Percentiles rank a stretch among this genome's conserved stretches.
Evolutionary conservation across 1,140 invertebrate species (phyloP).

Genomic region (Philaenus spumarius): DNA sequence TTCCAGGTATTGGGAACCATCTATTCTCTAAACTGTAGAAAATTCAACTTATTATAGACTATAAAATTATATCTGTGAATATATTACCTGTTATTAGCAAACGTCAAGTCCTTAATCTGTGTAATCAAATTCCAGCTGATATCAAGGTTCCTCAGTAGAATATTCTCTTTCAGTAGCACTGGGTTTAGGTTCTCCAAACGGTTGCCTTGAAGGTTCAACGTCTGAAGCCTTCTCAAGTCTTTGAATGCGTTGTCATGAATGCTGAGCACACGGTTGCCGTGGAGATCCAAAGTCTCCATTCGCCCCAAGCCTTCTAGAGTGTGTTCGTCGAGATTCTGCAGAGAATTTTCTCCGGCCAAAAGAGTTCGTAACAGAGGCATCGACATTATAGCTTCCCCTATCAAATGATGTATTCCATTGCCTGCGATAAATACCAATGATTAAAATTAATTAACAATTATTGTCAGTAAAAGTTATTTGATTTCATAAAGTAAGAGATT

Average conservation of each 20-base stretch:
- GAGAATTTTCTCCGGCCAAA: conserved; percentile 67
- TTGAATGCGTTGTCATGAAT: conserved; percentile 59
- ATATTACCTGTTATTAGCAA: conserved; percentile 50
- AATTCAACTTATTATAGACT: too few relatives aligned
- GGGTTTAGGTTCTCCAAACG: conserved; percentile 61
- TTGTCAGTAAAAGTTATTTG: conserved; percentile 10
- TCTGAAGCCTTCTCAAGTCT: conserved; percentile 51
- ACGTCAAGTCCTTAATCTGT: conserved; percentile 54
- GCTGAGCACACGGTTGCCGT: conserved; percentile 62
- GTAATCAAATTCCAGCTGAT: conserved; percentile 69
- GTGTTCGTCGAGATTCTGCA: conserved; percentile 55
- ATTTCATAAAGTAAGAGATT: conserved; percentile 2
- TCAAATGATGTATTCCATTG: conserved; percentile 66
- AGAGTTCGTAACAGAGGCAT: conserved; percentile 63
- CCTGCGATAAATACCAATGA: conserved; percentile 32
- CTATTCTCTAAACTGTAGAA: too few relatives aligned
- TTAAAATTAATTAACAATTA: too few relatives aligned
- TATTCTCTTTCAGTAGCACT: conserved; percentile 57
- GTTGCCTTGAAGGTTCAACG: conserved; percentile 66
- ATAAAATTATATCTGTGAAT: neutral
- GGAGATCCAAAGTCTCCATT: conserved; percentile 67
- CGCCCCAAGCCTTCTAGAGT: conserved; percentile 60
- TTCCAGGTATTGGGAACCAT: too few relatives aligned
- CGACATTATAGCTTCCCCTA: conserved; percentile 54
- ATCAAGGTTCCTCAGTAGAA: conserved; percentile 57